phyloP scores from a whole-genome alignment of 2,113 vertebrate genomes.

The Cacatua alba region DNA sequence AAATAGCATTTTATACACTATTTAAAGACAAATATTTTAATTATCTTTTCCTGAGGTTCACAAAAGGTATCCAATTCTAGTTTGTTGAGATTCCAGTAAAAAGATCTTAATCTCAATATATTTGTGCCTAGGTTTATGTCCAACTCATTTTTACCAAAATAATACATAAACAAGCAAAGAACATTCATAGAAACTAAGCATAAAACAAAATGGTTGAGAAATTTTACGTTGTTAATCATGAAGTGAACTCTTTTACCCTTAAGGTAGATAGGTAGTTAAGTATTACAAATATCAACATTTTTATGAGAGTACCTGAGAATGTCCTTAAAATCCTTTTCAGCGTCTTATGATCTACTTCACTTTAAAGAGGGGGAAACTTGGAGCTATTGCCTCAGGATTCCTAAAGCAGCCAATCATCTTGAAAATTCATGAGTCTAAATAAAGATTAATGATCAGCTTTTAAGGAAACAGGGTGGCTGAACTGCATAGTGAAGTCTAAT shows the following conservation, averaged over 20 bases:
- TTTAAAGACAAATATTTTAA: neutral
- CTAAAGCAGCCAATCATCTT: neutral
- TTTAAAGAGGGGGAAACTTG: neutral
- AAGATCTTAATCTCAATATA: neutral
- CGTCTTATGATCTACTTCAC: neutral
- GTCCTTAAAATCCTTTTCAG: neutral
- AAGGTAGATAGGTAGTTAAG: neutral
- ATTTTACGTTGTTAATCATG: neutral
- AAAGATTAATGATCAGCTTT: neutral
- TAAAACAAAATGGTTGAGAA: neutral
- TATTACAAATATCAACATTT: neutral
- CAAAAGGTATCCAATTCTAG: fast-evolving
- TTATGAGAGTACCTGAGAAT: neutral
- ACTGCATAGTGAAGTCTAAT: neutral
- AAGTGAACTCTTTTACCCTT: neutral
- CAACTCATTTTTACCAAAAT: neutral
- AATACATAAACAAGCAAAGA: neutral
- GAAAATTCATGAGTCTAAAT: neutral
- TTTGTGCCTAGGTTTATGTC: neutral
- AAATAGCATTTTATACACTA: neutral
- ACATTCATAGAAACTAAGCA: neutral
- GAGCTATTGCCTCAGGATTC: neutral
- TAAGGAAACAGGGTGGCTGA: neutral
- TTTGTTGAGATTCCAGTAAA: neutral
- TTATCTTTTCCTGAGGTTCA: neutral